Evolutionary conservation across 2,797 vertebrate genomes (phyloP).

Genomic region (Mus spretus): DNA sequence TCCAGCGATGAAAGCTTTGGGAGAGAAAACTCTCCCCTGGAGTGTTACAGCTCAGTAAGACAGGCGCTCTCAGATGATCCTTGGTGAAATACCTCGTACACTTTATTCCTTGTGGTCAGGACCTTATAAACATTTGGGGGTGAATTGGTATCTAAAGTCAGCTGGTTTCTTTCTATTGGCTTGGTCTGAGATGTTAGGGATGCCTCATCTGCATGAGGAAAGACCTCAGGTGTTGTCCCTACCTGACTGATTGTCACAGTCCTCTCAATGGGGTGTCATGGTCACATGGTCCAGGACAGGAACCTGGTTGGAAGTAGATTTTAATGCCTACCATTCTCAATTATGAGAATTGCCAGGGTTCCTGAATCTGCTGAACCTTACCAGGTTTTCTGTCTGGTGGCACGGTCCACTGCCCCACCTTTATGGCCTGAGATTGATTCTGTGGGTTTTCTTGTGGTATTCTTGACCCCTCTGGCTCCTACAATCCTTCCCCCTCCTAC

Average conservation of each 20-base stretch:
- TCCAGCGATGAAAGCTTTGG: neutral
- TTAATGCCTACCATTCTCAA: too few relatives aligned
- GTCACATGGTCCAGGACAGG: too few relatives aligned
- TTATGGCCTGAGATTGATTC: neutral
- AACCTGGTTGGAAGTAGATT: too few relatives aligned
- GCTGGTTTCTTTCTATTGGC: neutral
- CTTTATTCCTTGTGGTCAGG: neutral
- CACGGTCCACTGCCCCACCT: too few relatives aligned
- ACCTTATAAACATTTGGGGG: neutral
- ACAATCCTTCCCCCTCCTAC: neutral
- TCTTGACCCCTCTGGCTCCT: neutral
- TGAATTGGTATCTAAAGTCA: neutral
- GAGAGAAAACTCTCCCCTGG: neutral
- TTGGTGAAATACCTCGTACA: neutral
- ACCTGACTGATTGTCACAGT: too few relatives aligned
- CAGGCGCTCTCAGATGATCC: neutral
- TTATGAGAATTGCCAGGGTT: too few relatives aligned
- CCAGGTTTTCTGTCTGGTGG: too few relatives aligned
- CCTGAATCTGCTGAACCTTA: too few relatives aligned
- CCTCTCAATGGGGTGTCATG: too few relatives aligned
- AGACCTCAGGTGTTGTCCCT: neutral
- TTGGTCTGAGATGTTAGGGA: neutral
- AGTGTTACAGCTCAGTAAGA: neutral
- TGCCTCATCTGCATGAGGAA: neutral
- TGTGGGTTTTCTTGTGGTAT: neutral